Base-by-base conservation (phyloP, 2,113 vertebrate species). In the Tetraodon nigroviridis region DNA sequence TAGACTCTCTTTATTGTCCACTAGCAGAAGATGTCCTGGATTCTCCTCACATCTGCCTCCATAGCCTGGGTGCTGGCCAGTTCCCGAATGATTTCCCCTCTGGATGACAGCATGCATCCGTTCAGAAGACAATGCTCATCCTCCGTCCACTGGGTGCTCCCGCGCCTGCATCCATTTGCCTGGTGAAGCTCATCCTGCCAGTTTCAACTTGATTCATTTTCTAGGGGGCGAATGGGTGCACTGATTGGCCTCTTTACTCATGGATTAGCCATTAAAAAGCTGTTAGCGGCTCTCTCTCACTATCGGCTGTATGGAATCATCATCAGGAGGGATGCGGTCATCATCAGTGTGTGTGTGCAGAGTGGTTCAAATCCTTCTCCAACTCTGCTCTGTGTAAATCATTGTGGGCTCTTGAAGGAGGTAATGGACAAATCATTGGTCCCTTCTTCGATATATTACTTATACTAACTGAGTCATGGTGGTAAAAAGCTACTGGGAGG, bases 211-310 rank as follows among this genome's bases (percentile, higher is more conserved):
- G 75, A 84, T 87, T 85, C 82, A 83, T 88, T 87, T 84, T 84
- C 83, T 81, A 73, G 3, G 61, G 68, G 75, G 76, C 76, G 81
- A 83, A 86, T 87, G 85, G 81, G 61, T 73, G 72, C 45, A 20
- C 71, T 85, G 88, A 86, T 86, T 89, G 78, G 74, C 82, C 80
- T 86, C 79, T 85, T 86, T 79, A 79, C 85, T 87, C 87, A 83
- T 87, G 83, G 87, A 86, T 88, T 88, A 88, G 84, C 86, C 81
- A 90, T 89, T 89, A 90, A 88, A 89, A 89, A 85, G 86, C 87
- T 86, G 87, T 85, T 89, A 84, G 87, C 55, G 68, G 74, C 71
- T 79, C 75, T 80, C 75, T 84, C 80, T 76, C 68, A 63, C 67
- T 84, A 75, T 85, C 85, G 74, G 76, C 64, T 59, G 81, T 76